Evolutionary conservation across 1,140 invertebrate genomes (phyloP).

Genomic region (Steinernema khuongi): DNA sequence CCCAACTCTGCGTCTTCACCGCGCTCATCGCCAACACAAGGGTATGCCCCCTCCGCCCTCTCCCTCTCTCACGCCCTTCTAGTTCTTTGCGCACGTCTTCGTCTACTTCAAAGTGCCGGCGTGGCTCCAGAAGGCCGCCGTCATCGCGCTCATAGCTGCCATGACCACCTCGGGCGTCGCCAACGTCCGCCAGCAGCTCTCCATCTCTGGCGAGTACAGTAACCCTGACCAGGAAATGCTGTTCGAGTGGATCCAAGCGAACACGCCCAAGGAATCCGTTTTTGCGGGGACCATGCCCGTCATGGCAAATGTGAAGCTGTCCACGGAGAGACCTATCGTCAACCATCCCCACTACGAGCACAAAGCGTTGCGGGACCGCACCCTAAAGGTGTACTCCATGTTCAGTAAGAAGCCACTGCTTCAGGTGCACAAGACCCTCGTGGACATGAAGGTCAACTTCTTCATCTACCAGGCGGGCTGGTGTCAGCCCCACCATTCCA

Average conservation of each 20-base stretch:
- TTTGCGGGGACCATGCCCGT: constrained; percentile 80
- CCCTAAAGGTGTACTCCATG: constrained; percentile 54
- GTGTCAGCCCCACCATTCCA: constrained; percentile 35
- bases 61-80: constrained; percentile 14
- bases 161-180: constrained; percentile 50
- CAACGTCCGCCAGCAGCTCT: constrained; percentile 56
- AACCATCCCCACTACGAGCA: constrained; percentile 81
- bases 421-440: constrained; percentile 47
- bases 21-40: constrained; percentile 65
- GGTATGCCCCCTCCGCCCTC: constrained; percentile 54
- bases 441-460: constrained; percentile 49
- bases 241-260: constrained; percentile 69
- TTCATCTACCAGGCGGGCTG: constrained; percentile 47
- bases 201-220: constrained; percentile 66
- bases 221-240: constrained; percentile 71
- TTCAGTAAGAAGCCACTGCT: constrained; percentile 48
- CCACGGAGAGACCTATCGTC: constrained; percentile 70
- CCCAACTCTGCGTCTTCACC: constrained; percentile 71
- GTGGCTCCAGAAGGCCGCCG: constrained; percentile 27
- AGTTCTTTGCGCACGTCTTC: constrained; percentile 1
- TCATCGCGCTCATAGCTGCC: constrained; percentile 38
- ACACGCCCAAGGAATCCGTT: constrained; percentile 66
- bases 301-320: constrained; percentile 73
- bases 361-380: constrained; percentile 65
- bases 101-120: background rate